phyloP scores from a whole-genome alignment of 2,888 invertebrate species.

The Eristalinus sepulchralis region DNA sequence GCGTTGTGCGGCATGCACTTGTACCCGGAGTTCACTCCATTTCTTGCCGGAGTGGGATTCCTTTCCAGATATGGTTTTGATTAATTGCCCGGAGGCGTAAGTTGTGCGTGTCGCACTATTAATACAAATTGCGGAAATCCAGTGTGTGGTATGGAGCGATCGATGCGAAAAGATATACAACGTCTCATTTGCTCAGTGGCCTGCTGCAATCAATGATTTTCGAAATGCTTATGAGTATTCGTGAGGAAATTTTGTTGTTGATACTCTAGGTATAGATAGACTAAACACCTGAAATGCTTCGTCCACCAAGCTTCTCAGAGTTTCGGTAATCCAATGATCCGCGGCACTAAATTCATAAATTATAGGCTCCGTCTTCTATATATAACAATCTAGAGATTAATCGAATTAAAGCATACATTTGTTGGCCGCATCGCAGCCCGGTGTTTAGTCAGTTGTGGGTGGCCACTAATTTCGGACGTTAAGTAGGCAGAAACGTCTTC shows the following conservation, averaged over 20 bases:
- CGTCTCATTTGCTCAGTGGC: neutral
- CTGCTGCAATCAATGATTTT: neutral
- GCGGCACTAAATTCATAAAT: neutral
- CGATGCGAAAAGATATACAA: neutral
- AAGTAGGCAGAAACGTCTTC: too few relatives aligned
- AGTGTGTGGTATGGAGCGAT: constrained; percentile 12
- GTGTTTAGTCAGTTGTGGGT: neutral
- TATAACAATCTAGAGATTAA: neutral
- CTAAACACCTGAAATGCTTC: neutral
- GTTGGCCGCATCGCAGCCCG: neutral
- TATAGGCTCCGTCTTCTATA: neutral
- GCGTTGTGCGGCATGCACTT: constrained; percentile 3
- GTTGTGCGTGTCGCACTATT: constrained; percentile 61
- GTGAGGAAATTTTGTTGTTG: too few relatives aligned
- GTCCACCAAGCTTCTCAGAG: neutral
- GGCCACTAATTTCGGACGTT: neutral
- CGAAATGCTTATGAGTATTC: too few relatives aligned
- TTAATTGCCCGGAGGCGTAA: constrained; percentile 57
- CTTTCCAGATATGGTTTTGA: constrained; percentile 64
- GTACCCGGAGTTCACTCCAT: neutral
- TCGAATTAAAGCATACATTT: neutral
- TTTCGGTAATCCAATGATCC: neutral
- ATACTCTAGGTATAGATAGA: too few relatives aligned
- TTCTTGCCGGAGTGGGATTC: neutral
- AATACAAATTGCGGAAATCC: constrained; percentile 55